Base-by-base conservation (phyloP, 2,113 vertebrate species). In the Campylomormyrus tamandua region DNA sequence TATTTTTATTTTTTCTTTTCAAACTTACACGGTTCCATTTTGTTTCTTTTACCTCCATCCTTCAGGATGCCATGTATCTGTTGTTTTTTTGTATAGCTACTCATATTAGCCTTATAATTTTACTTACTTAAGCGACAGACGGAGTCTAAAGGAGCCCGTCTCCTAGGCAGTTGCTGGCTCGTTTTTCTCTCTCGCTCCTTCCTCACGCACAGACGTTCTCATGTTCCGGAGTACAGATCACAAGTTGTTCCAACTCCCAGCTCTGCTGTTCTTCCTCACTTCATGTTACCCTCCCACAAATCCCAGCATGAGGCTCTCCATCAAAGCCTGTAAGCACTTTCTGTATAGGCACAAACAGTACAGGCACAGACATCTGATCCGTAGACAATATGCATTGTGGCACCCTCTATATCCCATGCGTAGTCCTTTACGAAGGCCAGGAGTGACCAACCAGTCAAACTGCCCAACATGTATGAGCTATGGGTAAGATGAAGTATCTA, bases 351-450 rank as follows among this genome's bases (percentile, higher is more conserved):
- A 50, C 10, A 35, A 27, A 48, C 15, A 15, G 62, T 80, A 89
- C 45, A 50, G 49, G 27, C 62, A 50, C 10, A 35, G 46, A 48
- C 15, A 9, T 11, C 27, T 39, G n/a, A 89, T 89, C 11, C 39
- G 48, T 70, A 19, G 52, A 48, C 62, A 31, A 7, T 13, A 6
- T 52, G 39, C 15, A 31, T 50, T 24, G 4, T 17, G 70, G 15
- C 45, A 89, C 19, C n/a, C 48, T 89, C 11, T 89, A 83, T 5
- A 24, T 50, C 45, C 45, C 88, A 35, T n/a, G 88, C 27, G 15
- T 89, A 80, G 62, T 35, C 88, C 66, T 80, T 89, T 15, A 89
- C 46, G 66, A 77, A 89, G 66, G 46, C 66, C 15, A 27, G 48
- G 6, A 70, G 66, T 8, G 24, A 74, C 45, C 49, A 80, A 31